These are phyloP conservation scores for Lasioglossum albipes DNA, from an alignment of 1,140 invertebrate species.

Conservation along the genomic window DNA sequence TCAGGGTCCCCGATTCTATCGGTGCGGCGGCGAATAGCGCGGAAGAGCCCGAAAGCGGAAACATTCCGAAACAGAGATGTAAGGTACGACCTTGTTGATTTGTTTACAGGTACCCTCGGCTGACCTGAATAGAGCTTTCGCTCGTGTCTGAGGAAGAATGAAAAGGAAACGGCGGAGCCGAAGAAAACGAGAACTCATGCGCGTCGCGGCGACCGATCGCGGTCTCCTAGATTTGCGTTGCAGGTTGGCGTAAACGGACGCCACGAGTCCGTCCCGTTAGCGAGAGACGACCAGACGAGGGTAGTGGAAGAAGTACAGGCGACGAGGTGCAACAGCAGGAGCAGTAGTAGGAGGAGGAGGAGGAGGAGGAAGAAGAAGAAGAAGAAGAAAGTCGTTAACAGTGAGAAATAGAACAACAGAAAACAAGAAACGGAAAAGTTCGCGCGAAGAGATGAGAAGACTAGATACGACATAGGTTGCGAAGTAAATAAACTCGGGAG, in stretches of 20 bases:
- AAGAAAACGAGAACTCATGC: conserved; percentile 42
- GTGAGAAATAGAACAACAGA: no score
- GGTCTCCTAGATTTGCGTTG: not conserved
- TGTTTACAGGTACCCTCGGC: conserved; percentile 43
- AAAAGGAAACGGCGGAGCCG: conserved; percentile 44
- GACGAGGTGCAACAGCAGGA: no score
- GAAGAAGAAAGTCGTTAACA: no score
- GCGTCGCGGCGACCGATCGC: not conserved
- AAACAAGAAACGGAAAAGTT: no score
- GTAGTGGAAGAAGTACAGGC: not conserved
- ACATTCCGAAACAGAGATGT: not conserved
- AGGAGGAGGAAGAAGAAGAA: not conserved
- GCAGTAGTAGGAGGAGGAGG: not conserved
- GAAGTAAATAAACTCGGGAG: no score
- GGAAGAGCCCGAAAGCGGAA: not conserved
- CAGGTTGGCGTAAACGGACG: conserved; percentile 17
- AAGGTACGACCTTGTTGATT: conserved; percentile 31
- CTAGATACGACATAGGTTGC: no score
- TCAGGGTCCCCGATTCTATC: not conserved
- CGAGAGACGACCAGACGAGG: not conserved
- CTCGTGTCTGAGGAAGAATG: conserved; percentile 33
- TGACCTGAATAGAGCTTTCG: conserved; percentile 32
- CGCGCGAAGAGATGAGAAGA: not conserved
- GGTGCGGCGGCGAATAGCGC: not conserved
- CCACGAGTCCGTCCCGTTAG: conserved; percentile 1